Evolutionary conservation across 2,888 invertebrate genomes (phyloP).

Genomic region (Melitaea athalia): DNA sequence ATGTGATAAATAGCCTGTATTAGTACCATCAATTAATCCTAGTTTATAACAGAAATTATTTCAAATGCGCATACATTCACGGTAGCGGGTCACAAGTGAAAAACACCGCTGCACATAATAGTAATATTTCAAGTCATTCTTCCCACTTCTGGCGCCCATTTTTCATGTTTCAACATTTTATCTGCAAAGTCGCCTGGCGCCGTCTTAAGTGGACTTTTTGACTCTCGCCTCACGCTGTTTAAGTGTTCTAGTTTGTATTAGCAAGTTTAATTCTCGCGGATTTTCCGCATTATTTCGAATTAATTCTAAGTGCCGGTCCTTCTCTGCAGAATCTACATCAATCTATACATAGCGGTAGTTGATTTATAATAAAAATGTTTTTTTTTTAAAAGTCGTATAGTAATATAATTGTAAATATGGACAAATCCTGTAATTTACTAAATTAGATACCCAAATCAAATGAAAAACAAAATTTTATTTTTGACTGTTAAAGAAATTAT

Average conservation of each 20-base stretch:
- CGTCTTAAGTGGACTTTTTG: constrained; percentile 65
- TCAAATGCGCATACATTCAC: constrained; percentile 28
- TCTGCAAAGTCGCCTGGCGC: constrained; percentile 66
- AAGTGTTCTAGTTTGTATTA: constrained; percentile 51
- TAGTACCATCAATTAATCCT: constrained; percentile 18
- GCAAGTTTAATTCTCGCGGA: constrained; percentile 42
- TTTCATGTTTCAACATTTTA: constrained; percentile 70
- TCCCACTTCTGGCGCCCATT: constrained; percentile 59
- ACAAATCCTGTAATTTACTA: too few relatives aligned
- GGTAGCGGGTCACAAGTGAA: constrained; percentile 21
- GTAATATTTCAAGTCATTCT: constrained; percentile 65
- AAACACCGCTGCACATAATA: constrained; percentile 41
- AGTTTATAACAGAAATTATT: constrained; percentile 16
- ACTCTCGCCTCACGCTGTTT: constrained; percentile 59
- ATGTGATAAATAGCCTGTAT: not conserved
- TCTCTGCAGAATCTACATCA: too few relatives aligned
- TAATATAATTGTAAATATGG: too few relatives aligned
- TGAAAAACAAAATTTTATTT: too few relatives aligned
- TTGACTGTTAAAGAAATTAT: too few relatives aligned
- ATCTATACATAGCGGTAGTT: too few relatives aligned
- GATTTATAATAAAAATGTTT: too few relatives aligned
- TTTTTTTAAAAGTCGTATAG: too few relatives aligned
- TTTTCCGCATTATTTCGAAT: constrained; percentile 15
- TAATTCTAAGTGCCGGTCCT: not conserved
- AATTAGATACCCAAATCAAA: too few relatives aligned